Conservation (phyloP, 2,113 vertebrate species). For the Cyrtonyx montezumae region DNA sequence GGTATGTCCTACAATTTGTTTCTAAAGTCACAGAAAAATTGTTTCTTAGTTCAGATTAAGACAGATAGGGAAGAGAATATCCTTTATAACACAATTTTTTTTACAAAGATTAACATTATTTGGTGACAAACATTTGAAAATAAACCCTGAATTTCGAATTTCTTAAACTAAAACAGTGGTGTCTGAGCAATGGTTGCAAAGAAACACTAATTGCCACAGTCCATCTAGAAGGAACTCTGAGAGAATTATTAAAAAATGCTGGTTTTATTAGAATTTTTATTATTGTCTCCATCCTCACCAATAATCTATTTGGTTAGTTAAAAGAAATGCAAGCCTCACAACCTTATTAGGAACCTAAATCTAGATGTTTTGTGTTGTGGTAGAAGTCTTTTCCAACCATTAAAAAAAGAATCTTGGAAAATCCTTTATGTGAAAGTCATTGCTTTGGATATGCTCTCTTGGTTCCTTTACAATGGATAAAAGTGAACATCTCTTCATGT, state of each 20-base stretch:
- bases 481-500: background rate
- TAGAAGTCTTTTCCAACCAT: background rate
- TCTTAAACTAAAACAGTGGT: background rate
- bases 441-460: background rate
- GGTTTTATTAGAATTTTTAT: background rate
- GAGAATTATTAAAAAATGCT: background rate
- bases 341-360: background rate
- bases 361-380: background rate
- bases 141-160: background rate
- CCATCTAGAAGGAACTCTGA: background rate
- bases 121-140: background rate
- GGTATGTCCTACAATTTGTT: background rate
- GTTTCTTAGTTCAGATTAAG: background rate
- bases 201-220: background rate
- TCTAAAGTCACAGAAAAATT: background rate
- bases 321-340: background rate
- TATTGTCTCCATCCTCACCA: background rate
- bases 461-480: background rate
- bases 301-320: background rate
- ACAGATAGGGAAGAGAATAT: background rate
- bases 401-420: background rate
- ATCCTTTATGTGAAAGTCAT: background rate
- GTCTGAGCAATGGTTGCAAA: background rate
- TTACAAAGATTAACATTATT: background rate
- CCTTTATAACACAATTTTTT: background rate